Percentiles rank a stretch among this genome's conserved stretches.
Evolutionary conservation across 2,888 invertebrate genomes (phyloP).

Genomic region (Hybos culiciformis): DNA sequence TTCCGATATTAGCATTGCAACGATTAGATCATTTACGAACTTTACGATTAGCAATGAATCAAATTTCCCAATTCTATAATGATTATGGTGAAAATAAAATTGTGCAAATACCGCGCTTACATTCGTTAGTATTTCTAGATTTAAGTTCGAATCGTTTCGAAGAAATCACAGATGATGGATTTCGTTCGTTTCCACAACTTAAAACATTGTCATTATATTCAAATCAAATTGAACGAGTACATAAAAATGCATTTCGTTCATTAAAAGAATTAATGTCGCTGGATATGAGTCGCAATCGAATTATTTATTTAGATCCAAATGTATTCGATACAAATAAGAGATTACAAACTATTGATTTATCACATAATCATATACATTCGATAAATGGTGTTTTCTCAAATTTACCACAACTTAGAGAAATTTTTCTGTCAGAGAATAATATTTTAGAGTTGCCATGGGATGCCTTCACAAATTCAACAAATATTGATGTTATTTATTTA

Average conservation of each 20-base stretch:
- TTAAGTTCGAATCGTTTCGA: conserved; percentile 76
- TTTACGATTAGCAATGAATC: conserved; percentile 66
- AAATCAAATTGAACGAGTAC: conserved; percentile 65
- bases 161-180: conserved; percentile 60
- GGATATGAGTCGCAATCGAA: conserved; percentile 79
- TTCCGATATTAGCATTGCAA: conserved; percentile 67
- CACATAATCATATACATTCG: conserved; percentile 78
- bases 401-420: conserved; percentile 63
- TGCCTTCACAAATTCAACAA: conserved; percentile 62
- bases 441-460: conserved; percentile 69
- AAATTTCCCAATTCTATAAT: conserved; percentile 44
- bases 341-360: conserved; percentile 69
- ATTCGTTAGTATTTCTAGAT: conserved; percentile 62
- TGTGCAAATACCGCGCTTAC: conserved; percentile 39
- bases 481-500: conserved; percentile 66
- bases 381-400: conserved; percentile 71
- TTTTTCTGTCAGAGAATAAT: conserved; percentile 80
- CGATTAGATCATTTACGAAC: conserved; percentile 59
- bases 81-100: conserved; percentile 24
- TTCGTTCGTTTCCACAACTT: conserved; percentile 65
- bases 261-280: conserved; percentile 64
- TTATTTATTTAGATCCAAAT: conserved; percentile 56
- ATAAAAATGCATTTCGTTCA: conserved; percentile 62
- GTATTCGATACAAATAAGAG: conserved; percentile 65
- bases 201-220: conserved; percentile 70